A percentile compares a stretch with the other conserved stretches of the same genome.
phyloP scores from a whole-genome alignment of 1,140 invertebrate genomes.

The Oryctes rhinoceros region DNA sequence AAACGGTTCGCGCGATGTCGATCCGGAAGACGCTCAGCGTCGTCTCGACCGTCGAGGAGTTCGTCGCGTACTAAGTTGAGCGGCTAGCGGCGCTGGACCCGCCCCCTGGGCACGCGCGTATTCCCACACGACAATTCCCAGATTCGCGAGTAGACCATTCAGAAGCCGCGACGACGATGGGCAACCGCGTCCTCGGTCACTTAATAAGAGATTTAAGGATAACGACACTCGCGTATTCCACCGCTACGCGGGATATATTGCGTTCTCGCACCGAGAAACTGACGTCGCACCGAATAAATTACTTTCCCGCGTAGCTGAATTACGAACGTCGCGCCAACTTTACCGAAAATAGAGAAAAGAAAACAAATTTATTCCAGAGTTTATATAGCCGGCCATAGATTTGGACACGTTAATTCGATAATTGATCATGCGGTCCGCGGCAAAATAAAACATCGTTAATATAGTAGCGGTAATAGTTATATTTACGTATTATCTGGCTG shows the following conservation, averaged over 20 bases:
- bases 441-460: no score
- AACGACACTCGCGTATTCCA: constrained; percentile 13
- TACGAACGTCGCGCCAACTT: constrained; percentile 16
- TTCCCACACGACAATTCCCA: constrained; percentile 1
- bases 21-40: constrained; percentile 1
- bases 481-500: no score
- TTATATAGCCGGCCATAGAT: background rate
- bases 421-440: no score
- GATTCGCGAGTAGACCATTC: constrained; percentile 29
- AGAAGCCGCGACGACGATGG: constrained; percentile 23
- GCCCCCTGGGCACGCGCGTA: constrained; percentile 25
- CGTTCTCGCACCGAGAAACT: background rate
- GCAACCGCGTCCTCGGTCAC: constrained; percentile 21
- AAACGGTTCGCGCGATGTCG: constrained; percentile 10
- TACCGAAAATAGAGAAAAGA: constrained; percentile 5
- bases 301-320: background rate
- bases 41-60: constrained; percentile 29
- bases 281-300: constrained; percentile 17
- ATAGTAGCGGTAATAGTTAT: no score
- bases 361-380: constrained; percentile 2
- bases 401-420: no score
- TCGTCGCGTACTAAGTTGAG: constrained; percentile 31
- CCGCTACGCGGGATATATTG: background rate
- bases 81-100: constrained; percentile 10
- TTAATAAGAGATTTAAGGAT: constrained; percentile 34